Conservation (phyloP, 1,140 invertebrate genomes). For the Brachionus angularis region DNA sequence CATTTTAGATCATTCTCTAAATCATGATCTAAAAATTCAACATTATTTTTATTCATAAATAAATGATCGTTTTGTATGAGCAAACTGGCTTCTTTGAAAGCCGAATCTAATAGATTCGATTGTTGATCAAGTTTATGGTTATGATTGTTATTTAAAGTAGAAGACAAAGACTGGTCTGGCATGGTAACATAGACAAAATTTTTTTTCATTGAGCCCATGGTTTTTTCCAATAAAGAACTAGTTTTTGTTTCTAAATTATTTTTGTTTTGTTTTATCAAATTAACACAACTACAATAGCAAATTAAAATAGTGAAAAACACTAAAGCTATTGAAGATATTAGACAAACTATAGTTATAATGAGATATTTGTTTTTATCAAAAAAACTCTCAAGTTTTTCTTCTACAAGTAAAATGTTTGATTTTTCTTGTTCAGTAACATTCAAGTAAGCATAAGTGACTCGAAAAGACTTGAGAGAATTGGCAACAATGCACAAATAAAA, state of each 20-base stretch:
- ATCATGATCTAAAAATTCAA: too few relatives aligned
- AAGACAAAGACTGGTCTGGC: slow-evolving; percentile 14
- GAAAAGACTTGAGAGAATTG: slow-evolving; percentile 18
- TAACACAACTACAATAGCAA: too few relatives aligned
- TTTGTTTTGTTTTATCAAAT: too few relatives aligned
- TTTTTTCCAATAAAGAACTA: too few relatives aligned
- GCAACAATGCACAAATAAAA: slow-evolving; percentile 40
- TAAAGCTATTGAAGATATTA: slow-evolving; percentile 2
- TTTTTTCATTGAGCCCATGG: slow-evolving; percentile 29
- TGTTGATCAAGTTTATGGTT: too few relatives aligned
- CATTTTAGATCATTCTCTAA: slow-evolving; percentile 17
- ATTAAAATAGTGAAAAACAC: slow-evolving; percentile 4
- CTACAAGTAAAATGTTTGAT: background rate
- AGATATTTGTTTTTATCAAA: slow-evolving; percentile 33
- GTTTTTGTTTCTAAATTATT: too few relatives aligned
- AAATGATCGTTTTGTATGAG: too few relatives aligned
- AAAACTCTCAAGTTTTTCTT: slow-evolving; percentile 24
- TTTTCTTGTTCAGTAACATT: background rate
- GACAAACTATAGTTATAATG: too few relatives aligned
- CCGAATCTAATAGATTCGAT: too few relatives aligned
- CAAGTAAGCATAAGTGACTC: slow-evolving; percentile 32
- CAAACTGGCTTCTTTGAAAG: too few relatives aligned
- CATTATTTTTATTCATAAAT: too few relatives aligned
- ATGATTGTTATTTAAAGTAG: slow-evolving; percentile 2
- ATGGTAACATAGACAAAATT: slow-evolving; percentile 41